Evolutionary conservation across 2,113 vertebrate species (phyloP).

Genomic region (Carassius auratus): DNA sequence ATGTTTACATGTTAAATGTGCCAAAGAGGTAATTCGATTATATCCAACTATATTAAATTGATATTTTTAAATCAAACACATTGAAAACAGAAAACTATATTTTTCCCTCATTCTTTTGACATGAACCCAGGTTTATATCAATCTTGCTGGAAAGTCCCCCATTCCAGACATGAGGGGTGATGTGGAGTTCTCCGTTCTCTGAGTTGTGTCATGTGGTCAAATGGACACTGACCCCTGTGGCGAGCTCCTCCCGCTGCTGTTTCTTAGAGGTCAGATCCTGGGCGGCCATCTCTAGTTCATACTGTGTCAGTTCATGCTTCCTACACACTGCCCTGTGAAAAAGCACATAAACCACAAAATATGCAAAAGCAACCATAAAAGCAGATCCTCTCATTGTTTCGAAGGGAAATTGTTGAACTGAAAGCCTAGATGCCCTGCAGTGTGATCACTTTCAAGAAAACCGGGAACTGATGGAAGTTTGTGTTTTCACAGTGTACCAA

Average conservation of each 20-base stretch:
- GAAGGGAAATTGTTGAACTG: background rate
- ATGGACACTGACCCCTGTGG: slow-evolving; percentile 83
- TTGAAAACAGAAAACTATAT: background rate
- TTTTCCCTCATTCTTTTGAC: background rate
- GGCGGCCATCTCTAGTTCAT: slow-evolving; percentile 87
- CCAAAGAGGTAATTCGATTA: background rate
- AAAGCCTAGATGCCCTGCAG: background rate
- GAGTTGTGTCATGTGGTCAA: background rate
- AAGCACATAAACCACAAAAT: slow-evolving; percentile 1
- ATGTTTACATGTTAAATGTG: slow-evolving; percentile 16
- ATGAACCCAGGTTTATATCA: background rate
- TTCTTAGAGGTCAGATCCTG: slow-evolving; percentile 91
- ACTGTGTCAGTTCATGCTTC: slow-evolving; percentile 93
- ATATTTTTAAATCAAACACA: background rate
- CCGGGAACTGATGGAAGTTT: background rate
- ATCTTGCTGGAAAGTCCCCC: background rate
- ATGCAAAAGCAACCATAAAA: background rate
- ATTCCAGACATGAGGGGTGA: slow-evolving; percentile 13
- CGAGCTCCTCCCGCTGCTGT: slow-evolving; percentile 91
- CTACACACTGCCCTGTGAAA: slow-evolving; percentile 88
- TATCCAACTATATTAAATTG: background rate
- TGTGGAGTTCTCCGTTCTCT: slow-evolving; percentile 9
- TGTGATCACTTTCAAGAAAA: background rate
- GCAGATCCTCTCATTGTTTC: background rate
- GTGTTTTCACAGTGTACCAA: background rate